Percentiles rank a stretch among this genome's conserved stretches.
These are phyloP conservation scores for Pherbina coryleti DNA, from an alignment of 2,888 invertebrate genomes.

Conservation along the genomic window DNA sequence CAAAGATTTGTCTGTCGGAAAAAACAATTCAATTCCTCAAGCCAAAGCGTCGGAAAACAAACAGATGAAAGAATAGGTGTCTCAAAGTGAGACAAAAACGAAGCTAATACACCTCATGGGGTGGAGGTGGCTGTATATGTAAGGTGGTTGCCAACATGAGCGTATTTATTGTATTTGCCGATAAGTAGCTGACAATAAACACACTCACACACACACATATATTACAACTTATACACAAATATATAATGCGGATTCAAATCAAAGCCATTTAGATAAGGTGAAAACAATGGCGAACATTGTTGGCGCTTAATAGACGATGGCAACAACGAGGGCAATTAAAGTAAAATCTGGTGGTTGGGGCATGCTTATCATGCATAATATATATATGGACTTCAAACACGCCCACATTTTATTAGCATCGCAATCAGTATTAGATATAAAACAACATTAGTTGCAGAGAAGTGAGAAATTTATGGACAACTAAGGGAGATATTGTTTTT, in stretches of 20 bases:
- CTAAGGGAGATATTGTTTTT: background rate
- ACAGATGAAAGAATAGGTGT: conserved; percentile 11
- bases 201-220: conserved; percentile 2
- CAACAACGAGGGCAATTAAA: background rate
- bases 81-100: background rate
- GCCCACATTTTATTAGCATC: conserved; percentile 31
- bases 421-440: conserved; percentile 14
- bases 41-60: conserved; percentile 8
- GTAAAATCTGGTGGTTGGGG: background rate
- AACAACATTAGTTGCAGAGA: background rate
- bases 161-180: conserved; percentile 41
- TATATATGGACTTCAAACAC: conserved; percentile 9
- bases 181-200: conserved; percentile 39
- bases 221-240: background rate
- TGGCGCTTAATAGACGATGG: background rate
- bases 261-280: conserved; percentile 42
- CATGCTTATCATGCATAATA: background rate
- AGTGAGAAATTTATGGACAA: background rate
- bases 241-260: conserved; percentile 25
- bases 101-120: background rate
- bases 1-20: conserved; percentile 9
- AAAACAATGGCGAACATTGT: conserved; percentile 6
- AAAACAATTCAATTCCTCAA: conserved; percentile 35
- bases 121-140: background rate
- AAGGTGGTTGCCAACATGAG: conserved; percentile 12